Base-by-base conservation (phyloP, 2,113 vertebrate genomes). In the Tetraodon nigroviridis region DNA sequence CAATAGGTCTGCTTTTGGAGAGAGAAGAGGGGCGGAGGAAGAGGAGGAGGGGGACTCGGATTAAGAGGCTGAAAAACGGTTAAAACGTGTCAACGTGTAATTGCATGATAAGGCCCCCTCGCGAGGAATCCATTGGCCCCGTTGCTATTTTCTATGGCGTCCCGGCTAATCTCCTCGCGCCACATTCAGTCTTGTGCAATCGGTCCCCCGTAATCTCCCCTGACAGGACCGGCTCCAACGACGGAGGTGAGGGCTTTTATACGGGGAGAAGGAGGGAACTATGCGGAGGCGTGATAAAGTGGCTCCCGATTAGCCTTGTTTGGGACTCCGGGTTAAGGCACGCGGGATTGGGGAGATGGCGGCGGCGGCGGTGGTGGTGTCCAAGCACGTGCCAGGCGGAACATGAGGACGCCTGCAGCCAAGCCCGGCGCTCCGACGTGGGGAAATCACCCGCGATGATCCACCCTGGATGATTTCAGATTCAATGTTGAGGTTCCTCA, bases 91-190 rank as follows among this genome's bases (percentile, higher is more conserved):
- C 95, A 94, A 94, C 95, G 94, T 97, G 95, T 95, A 95, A 94
- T 94, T 94, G 94, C 93, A 93, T 90, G 96, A 98, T 98, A 98
- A 98, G 95, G 94, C 94, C 94, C 94, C 92, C 92, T 96, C 93
- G 89, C 90, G 90, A 94, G 94, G 94, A 94, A 94, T 95, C 93
- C 92, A 92, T 94, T 94, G 94, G 95, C 95, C 94, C 93, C 92
- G 91, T 92, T 92, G 93, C 93, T 92, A 89, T 95, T 95, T 84
- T 94, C 95, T 94, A 92, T 93, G 93, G 92, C 93, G 87, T 73
- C 78, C 83, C 64, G 22, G 91, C 93, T 97, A 99, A 99, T 99
- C 95, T 96, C 92, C 87, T 73, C 89, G 86, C 85, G 90, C 92
- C 96, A 96, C 95, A 95, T 93, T 94, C 93, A 90, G 93, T 91